phyloP scores from a whole-genome alignment of 2,113 vertebrate species.

The Arothron firmamentum region DNA sequence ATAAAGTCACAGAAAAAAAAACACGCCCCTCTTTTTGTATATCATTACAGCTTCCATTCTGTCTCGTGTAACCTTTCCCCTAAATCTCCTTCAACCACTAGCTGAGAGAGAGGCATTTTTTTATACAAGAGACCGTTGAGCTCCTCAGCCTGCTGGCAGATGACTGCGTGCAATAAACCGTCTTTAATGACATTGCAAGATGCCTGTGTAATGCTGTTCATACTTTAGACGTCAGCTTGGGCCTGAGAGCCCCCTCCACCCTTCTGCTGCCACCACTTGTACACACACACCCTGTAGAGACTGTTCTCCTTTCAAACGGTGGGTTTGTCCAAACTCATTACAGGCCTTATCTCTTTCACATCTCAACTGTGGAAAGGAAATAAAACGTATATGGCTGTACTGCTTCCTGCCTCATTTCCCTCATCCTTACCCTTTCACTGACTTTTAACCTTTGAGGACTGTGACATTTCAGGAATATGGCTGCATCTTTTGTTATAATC shows the following conservation, averaged over 20 bases:
- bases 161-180: constrained; percentile 50
- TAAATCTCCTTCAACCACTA: constrained; percentile 54
- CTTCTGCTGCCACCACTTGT: background rate
- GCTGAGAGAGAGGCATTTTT: constrained; percentile 38
- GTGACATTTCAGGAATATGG: constrained; percentile 61
- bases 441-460: constrained; percentile 69
- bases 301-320: constrained; percentile 10
- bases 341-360: constrained; percentile 40
- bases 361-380: constrained; percentile 37
- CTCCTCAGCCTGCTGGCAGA: constrained; percentile 27
- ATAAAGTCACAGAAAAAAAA: constrained; percentile 4
- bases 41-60: constrained; percentile 15
- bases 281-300: constrained; percentile 16
- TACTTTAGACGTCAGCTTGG: constrained; percentile 22
- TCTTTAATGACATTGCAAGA: constrained; percentile 71
- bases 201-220: constrained; percentile 51
- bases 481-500: constrained; percentile 67
- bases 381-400: constrained; percentile 30
- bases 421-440: constrained; percentile 49
- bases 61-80: constrained; percentile 65
- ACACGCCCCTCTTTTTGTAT: constrained; percentile 17
- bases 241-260: constrained; percentile 1
- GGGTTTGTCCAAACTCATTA: constrained; percentile 41
- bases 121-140: constrained; percentile 22
- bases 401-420: constrained; percentile 23